Conservation (phyloP, 1,140 invertebrate species). For the Scylla paramamosain region DNA sequence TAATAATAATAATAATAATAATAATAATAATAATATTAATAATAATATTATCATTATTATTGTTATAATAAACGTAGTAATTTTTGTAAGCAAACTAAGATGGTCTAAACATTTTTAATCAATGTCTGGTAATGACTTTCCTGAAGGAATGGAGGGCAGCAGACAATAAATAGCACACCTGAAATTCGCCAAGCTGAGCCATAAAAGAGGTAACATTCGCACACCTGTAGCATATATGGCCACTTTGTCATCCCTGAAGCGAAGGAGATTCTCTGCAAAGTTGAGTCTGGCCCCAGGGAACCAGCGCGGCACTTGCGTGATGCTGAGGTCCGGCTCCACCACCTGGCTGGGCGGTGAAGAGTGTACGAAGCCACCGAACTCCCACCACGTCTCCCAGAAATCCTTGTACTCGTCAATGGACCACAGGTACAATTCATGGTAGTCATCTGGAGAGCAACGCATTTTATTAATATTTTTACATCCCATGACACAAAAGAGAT, state of each 20-base stretch:
- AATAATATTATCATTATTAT: too few relatives aligned
- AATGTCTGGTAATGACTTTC: too few relatives aligned
- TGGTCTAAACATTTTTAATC: too few relatives aligned
- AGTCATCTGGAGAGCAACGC: constrained; percentile 57
- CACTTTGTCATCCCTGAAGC: constrained; percentile 76
- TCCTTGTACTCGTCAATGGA: constrained; percentile 73
- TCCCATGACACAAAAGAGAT: too few relatives aligned
- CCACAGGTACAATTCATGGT: constrained; percentile 77
- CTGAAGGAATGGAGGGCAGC: too few relatives aligned
- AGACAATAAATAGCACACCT: too few relatives aligned
- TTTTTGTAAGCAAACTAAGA: too few relatives aligned
- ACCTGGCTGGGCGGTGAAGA: constrained; percentile 42
- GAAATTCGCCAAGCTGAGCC: too few relatives aligned
- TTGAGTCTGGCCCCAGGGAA: constrained; percentile 78
- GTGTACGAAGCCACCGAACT: constrained; percentile 63
- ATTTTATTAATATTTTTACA: too few relatives aligned
- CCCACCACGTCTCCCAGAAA: constrained; percentile 77
- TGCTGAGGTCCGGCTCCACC: constrained; percentile 60
- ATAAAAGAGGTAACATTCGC: neutral
- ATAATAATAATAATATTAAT: too few relatives aligned
- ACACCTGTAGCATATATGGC: constrained; percentile 77
- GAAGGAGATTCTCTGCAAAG: constrained; percentile 79
- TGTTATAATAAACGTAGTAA: too few relatives aligned
- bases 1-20: too few relatives aligned
- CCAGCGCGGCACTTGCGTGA: constrained; percentile 78